These are phyloP conservation scores for Danio aesculapii DNA, from an alignment of 2,797 vertebrate species.

Conservation along the genomic window DNA sequence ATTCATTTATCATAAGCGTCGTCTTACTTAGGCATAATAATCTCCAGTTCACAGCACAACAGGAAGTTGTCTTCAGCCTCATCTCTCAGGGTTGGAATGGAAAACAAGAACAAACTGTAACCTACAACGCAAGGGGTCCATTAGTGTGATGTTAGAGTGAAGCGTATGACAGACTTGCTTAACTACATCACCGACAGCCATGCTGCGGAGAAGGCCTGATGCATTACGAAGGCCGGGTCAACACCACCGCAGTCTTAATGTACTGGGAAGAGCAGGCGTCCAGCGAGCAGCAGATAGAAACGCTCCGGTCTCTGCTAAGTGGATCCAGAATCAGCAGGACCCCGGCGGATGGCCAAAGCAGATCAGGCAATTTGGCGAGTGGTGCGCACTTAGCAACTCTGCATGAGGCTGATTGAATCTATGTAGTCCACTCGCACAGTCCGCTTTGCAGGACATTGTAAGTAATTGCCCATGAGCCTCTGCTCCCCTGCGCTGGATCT, in stretches of 20 bases:
- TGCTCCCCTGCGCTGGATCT: slow-evolving; percentile 78
- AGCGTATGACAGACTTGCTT: slow-evolving; percentile 21
- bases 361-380: slow-evolving; percentile 81
- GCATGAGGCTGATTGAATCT: slow-evolving; percentile 82
- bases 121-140: slow-evolving; percentile 30
- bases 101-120: slow-evolving; percentile 33
- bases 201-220: slow-evolving; percentile 31
- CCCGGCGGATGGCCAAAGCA: slow-evolving; percentile 74
- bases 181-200: slow-evolving; percentile 32
- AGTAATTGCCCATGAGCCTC: slow-evolving; percentile 84
- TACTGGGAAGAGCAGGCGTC: slow-evolving; percentile 45
- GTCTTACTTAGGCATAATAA: background rate
- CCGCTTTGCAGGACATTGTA: slow-evolving; percentile 81
- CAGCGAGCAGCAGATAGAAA: slow-evolving; percentile 43
- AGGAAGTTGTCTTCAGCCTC: slow-evolving; percentile 22
- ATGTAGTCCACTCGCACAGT: slow-evolving; percentile 76
- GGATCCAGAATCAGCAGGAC: slow-evolving; percentile 65
- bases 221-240: slow-evolving; percentile 57
- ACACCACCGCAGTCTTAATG: slow-evolving; percentile 52
- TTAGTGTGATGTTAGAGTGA: slow-evolving; percentile 33
- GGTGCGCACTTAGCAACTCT: slow-evolving; percentile 77
- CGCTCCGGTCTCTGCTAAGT: slow-evolving; percentile 60
- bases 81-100: slow-evolving; percentile 15
- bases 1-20: background rate
- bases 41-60: slow-evolving; percentile 20